These are phyloP conservation scores for Stictocephala bisonia DNA, from an alignment of 2,888 invertebrate species.

Conservation along the genomic window DNA sequence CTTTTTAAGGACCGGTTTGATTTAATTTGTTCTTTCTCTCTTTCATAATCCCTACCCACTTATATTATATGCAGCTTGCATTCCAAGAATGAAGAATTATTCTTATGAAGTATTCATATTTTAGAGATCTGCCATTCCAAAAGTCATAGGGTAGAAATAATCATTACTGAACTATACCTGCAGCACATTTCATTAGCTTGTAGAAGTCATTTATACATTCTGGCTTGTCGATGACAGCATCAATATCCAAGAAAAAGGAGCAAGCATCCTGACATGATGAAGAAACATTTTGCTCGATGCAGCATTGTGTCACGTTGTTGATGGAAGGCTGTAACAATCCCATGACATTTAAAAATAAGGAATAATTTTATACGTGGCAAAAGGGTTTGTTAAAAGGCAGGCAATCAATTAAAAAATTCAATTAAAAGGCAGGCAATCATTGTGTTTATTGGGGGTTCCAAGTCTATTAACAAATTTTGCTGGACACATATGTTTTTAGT, in stretches of 20 bases:
- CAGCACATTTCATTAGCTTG: slow-evolving; percentile 87
- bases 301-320: slow-evolving; percentile 83
- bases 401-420: neutral
- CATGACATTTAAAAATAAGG: slow-evolving; percentile 21
- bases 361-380: neutral
- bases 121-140: too few relatives aligned
- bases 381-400: neutral
- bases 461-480: too few relatives aligned
- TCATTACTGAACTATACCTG: too few relatives aligned
- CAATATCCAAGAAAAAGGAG: slow-evolving; percentile 84
- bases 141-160: too few relatives aligned
- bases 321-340: slow-evolving; percentile 67
- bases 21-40: too few relatives aligned
- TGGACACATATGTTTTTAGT: too few relatives aligned
- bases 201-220: slow-evolving; percentile 86
- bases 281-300: slow-evolving; percentile 82
- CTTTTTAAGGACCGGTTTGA: too few relatives aligned
- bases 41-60: too few relatives aligned
- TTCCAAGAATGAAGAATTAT: too few relatives aligned
- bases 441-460: too few relatives aligned
- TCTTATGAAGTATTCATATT: too few relatives aligned
- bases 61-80: too few relatives aligned
- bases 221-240: slow-evolving; percentile 82
- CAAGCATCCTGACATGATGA: slow-evolving; percentile 85
- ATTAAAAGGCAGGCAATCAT: neutral